These are phyloP conservation scores for Mellivora capensis DNA, from an alignment of 2,113 vertebrate genomes.

Conservation along the genomic window DNA sequence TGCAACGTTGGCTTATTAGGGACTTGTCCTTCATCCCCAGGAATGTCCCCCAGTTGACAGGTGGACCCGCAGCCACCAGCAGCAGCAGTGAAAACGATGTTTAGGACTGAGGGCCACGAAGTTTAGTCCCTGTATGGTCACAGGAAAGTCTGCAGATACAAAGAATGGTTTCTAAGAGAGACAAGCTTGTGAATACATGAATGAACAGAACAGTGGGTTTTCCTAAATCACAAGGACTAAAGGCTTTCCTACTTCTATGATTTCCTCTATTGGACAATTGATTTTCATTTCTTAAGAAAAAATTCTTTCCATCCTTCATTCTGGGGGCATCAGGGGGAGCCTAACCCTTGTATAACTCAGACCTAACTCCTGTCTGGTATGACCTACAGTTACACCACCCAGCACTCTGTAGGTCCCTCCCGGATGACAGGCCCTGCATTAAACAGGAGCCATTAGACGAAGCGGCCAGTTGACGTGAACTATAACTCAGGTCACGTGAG, in stretches of 20 bases:
- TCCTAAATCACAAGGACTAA: neutral
- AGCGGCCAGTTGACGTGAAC: neutral
- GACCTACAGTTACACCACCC: no score
- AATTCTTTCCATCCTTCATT: neutral
- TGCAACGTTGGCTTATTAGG: neutral
- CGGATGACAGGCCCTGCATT: neutral
- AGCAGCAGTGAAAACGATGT: neutral
- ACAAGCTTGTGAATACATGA: neutral
- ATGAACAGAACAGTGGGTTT: neutral
- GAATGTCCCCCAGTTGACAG: neutral
- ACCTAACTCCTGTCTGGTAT: neutral
- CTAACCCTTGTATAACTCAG: neutral
- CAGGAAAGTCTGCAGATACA: neutral
- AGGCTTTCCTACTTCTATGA: neutral
- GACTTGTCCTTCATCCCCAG: neutral
- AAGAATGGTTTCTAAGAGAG: neutral
- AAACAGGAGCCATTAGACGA: neutral
- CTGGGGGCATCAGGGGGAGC: accelerated
- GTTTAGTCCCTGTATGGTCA: neutral
- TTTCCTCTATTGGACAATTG: neutral
- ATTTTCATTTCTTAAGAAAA: neutral
- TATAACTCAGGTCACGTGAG: neutral
- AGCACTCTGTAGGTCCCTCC: neutral
- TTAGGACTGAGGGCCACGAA: neutral
- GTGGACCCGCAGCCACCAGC: no score